Evolutionary conservation across 2,113 vertebrate species (phyloP).

Genomic region (Ameiurus melas): DNA sequence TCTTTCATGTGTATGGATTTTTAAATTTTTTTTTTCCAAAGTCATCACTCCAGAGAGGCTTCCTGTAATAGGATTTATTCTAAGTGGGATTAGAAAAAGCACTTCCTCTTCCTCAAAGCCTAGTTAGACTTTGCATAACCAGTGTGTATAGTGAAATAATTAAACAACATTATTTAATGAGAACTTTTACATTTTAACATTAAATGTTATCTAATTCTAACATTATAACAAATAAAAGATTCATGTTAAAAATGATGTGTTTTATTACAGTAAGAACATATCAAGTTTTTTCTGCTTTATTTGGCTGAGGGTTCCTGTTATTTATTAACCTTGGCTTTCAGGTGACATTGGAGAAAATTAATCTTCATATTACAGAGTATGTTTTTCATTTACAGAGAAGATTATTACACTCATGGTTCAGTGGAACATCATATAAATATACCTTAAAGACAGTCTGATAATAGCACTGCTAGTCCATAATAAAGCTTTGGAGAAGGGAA

Average conservation of each 20-base stretch:
- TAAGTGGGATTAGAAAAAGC: slow-evolving; percentile 24
- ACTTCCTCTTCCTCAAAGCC: not conserved
- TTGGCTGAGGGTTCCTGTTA: not conserved
- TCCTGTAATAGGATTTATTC: slow-evolving; percentile 40
- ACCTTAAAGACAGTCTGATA: slow-evolving; percentile 13
- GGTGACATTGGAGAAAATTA: not conserved
- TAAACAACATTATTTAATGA: slow-evolving; percentile 60
- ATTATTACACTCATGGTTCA: not conserved
- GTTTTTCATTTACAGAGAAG: not conserved
- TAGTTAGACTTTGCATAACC: slow-evolving; percentile 12
- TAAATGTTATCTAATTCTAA: slow-evolving; percentile 43
- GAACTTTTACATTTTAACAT: slow-evolving; percentile 46
- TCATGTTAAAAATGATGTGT: slow-evolving; percentile 45
- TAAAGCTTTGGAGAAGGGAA: not conserved
- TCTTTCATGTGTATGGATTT: not conserved
- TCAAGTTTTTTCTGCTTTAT: slow-evolving; percentile 44
- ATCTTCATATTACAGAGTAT: not conserved
- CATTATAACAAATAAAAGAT: slow-evolving; percentile 69
- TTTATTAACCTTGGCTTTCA: not conserved
- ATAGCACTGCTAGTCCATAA: not conserved
- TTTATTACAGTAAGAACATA: slow-evolving; percentile 54
- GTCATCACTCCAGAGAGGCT: slow-evolving; percentile 18
- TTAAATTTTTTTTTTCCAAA: slow-evolving; percentile 4
- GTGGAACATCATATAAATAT: slow-evolving; percentile 7
- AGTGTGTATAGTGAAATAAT: slow-evolving; percentile 40